These are phyloP conservation scores for Amniataba percoides DNA, from an alignment of 2,797 vertebrate genomes.

Conservation along the genomic window DNA sequence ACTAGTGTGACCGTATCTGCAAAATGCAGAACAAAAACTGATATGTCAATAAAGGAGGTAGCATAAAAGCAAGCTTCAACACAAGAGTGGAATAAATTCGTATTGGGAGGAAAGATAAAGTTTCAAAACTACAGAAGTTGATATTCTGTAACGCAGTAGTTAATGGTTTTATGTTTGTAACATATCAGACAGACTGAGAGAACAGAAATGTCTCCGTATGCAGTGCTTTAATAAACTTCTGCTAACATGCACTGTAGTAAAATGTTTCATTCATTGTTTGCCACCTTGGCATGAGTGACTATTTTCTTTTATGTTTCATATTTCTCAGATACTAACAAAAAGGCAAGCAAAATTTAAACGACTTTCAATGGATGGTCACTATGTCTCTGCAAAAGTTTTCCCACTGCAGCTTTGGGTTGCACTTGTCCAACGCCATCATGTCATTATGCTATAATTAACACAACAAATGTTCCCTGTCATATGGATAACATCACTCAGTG, in stretches of 20 bases:
- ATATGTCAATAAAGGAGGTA: not conserved
- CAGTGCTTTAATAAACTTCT: not conserved
- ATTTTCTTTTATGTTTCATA: not conserved
- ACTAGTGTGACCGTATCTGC: not conserved
- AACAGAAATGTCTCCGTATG: not conserved
- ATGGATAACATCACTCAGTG: slow-evolving; percentile 37
- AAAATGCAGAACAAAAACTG: slow-evolving; percentile 1
- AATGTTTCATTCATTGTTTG: slow-evolving; percentile 3
- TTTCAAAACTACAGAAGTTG: not conserved
- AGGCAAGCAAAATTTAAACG: not conserved
- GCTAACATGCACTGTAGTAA: not conserved
- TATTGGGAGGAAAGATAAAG: not conserved
- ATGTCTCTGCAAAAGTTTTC: slow-evolving; percentile 9
- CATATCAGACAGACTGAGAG: not conserved
- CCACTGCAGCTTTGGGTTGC: slow-evolving; percentile 20
- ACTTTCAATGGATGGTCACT: not conserved
- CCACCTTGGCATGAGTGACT: not conserved
- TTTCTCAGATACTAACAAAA: slow-evolving; percentile 1
- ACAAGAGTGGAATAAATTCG: not conserved
- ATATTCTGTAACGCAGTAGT: not conserved
- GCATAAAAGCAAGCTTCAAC: not conserved
- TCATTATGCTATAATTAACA: slow-evolving; percentile 53
- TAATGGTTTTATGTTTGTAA: not conserved
- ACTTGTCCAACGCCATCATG: slow-evolving; percentile 26
- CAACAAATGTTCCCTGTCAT: slow-evolving; percentile 52